These are phyloP conservation scores for Mesocentrotus franciscanus DNA, from an alignment of 53 echinoderm and acorn worm species.

Conservation along the genomic window DNA sequence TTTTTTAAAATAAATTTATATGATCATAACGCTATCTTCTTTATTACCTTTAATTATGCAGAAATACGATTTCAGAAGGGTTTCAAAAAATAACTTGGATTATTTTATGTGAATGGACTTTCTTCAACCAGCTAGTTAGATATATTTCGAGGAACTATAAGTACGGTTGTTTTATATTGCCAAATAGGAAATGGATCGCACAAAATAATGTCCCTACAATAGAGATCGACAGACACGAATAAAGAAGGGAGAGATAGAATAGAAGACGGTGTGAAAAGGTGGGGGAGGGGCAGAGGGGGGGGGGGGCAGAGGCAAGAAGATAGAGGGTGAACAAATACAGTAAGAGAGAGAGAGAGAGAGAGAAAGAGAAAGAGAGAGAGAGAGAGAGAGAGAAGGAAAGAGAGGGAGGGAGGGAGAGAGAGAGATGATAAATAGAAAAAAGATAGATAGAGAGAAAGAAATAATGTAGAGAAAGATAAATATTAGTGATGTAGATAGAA, in stretches of 20 bases:
- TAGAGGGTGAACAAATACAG: not conserved
- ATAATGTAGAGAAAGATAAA: not conserved
- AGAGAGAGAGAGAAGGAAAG: not conserved
- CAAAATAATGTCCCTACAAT: not conserved
- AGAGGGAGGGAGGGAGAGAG: not conserved
- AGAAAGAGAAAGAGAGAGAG: not conserved
- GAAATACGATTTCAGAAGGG: not conserved
- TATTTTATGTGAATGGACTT: not conserved
- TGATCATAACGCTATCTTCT: too few species aligned
- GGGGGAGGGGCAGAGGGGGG: not conserved
- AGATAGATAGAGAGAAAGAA: too few species aligned
- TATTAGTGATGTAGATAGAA: not conserved
- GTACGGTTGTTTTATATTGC: too few species aligned
- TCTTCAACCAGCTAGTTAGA: not conserved
- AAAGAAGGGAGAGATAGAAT: too few species aligned
- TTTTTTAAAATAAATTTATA: too few species aligned
- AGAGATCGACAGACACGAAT: not conserved
- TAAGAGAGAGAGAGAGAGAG: not conserved
- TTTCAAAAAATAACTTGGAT: not conserved
- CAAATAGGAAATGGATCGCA: too few species aligned
- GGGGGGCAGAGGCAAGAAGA: not conserved
- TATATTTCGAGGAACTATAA: too few species aligned
- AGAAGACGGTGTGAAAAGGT: too few species aligned
- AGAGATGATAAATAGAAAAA: not conserved
- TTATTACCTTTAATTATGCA: not conserved